A percentile compares a stretch with the other conserved stretches of the same genome.
phyloP scores from a whole-genome alignment of 2,888 invertebrate genomes.

The Apocheima hispidaria region DNA sequence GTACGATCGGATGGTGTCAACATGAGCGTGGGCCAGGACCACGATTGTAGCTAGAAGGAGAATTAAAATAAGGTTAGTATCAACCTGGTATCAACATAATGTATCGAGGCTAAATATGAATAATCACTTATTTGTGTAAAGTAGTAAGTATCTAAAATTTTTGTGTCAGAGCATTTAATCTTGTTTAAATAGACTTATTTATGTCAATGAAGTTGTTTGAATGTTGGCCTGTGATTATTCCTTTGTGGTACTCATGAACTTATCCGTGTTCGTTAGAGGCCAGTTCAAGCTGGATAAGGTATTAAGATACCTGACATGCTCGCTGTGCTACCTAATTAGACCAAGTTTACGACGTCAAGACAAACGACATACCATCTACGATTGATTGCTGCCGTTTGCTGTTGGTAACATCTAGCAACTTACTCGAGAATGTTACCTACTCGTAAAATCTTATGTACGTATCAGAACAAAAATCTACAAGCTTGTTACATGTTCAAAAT shows the following conservation, averaged over 20 bases:
- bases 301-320: not conserved
- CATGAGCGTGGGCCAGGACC: slow-evolving; percentile 90
- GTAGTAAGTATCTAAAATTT: not conserved
- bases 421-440: too few relatives aligned
- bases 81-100: not conserved
- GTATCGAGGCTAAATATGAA: not conserved
- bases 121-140: not conserved
- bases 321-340: not conserved
- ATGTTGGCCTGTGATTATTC: not conserved
- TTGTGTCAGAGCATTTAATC: not conserved
- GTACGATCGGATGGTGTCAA: slow-evolving; percentile 91
- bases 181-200: not conserved
- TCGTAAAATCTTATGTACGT: too few relatives aligned
- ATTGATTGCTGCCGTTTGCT: too few relatives aligned
- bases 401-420: too few relatives aligned
- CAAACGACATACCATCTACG: too few relatives aligned
- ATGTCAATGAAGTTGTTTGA: not conserved
- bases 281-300: not conserved
- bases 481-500: too few relatives aligned
- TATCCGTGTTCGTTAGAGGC: not conserved
- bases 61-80: slow-evolving; percentile 7
- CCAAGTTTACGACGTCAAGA: not conserved
- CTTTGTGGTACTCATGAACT: not conserved
- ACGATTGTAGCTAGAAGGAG: slow-evolving; percentile 89
- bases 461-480: too few relatives aligned